Evolutionary conservation across 2,797 vertebrate species (phyloP), one percentile per base, ranked within the genome.

Genomic region (Sus cebifrons): DNA sequence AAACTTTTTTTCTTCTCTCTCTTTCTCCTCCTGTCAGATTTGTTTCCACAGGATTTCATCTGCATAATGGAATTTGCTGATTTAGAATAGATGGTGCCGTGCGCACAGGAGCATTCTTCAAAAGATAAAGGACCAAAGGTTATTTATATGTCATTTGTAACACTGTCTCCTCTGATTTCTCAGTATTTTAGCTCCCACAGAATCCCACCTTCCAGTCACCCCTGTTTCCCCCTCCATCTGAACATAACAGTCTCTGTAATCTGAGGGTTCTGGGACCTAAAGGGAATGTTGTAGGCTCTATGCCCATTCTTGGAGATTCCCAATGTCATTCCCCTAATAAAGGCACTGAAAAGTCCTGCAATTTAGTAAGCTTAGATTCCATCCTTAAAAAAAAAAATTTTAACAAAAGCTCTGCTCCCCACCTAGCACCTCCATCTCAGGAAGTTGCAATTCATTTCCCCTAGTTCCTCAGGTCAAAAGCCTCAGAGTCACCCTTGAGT

Each of bases 41-140:
- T 95, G 89, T 94, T 96, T 97, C 95, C 92, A 64, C 23, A 36
- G 77, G 62, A 97, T 92, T 97, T 97, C 86, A 93, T 97, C 86
- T 97, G 91, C 77, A 82, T 97, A 92, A 96, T 96, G 85, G 87
- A 89, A 78, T 93, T 64, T 77, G 68, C 87, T 44, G 62, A 86
- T 94, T 92, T 67, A 83, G 81, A 96, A 67, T 81, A 95, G 64
- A 92, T 16, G 49, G n/a, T 64, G 56, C n/a, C 4, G 10, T 65
- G 68, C 4, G 27, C 54, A 54, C 70, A 40, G 36, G 21, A 78
- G 68, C 73, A 16, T 78, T 65, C 70, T 67, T 8, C 2, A 16
- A 73, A 84, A 78, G 54, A 65, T 79, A 82, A 91, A 75, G 21
- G 18, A 29, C 65, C 81, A 65, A 95, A 92, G 89, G 90, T 95